A percentile compares a stretch with the other conserved stretches of the same genome.
Evolutionary conservation across 1,140 invertebrate genomes (phyloP).

Genomic region (Geopemphigus sp.): DNA sequence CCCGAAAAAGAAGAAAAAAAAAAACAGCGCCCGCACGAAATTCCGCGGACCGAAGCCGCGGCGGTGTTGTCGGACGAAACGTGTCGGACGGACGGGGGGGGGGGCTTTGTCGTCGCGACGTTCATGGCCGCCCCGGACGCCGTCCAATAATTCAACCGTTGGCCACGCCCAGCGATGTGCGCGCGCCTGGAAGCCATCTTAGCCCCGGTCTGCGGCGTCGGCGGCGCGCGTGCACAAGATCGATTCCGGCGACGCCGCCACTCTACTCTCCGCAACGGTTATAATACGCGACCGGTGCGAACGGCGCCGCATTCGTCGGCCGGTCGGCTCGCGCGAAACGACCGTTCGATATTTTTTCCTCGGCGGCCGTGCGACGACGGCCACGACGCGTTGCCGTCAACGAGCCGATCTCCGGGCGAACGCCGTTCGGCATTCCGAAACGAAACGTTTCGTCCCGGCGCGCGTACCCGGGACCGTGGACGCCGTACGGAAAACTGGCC

Average conservation of each 20-base stretch:
- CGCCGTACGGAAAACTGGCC: too few relatives aligned
- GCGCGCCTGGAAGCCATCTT: slow-evolving; percentile 49
- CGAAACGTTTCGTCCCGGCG: too few relatives aligned
- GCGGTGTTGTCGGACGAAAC: too few relatives aligned
- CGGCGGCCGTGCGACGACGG: too few relatives aligned
- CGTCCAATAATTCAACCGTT: slow-evolving; percentile 37
- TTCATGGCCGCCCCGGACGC: slow-evolving; percentile 41
- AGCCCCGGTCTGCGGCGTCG: background rate
- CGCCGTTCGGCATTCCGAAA: too few relatives aligned
- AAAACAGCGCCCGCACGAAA: slow-evolving; percentile 33
- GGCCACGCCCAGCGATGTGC: slow-evolving; percentile 26
- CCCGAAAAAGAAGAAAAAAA: background rate
- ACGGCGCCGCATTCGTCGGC: background rate
- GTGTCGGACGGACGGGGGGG: background rate
- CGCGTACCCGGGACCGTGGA: too few relatives aligned
- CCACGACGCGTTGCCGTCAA: too few relatives aligned
- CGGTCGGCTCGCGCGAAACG: background rate
- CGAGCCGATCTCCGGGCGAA: too few relatives aligned
- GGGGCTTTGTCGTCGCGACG: slow-evolving; percentile 27
- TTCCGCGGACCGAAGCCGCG: slow-evolving; percentile 7
- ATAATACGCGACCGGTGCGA: too few relatives aligned
- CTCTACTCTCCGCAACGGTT: background rate
- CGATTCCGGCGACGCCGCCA: slow-evolving; percentile 16
- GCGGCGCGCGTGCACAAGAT: background rate
- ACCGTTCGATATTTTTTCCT: background rate